A percentile compares a stretch with the other conserved stretches of the same genome.
Conservation (phyloP, 2,888 invertebrate genomes). For the Drosophila glabriapex region DNA sequence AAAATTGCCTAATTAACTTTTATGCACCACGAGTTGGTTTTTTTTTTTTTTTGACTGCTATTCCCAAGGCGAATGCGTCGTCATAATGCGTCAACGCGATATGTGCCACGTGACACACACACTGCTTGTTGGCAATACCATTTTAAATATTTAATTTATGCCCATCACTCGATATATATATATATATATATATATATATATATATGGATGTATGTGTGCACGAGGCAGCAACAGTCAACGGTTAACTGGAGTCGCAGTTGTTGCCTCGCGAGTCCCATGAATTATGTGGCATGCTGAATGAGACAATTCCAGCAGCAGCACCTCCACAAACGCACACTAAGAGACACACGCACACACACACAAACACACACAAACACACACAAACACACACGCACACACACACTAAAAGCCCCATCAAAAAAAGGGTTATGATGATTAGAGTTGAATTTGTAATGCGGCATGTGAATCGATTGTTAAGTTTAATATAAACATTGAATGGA, state of each 20-base stretch:
- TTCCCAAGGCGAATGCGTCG: constrained; percentile 38
- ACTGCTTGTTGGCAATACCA: constrained; percentile 18
- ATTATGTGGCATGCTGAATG: constrained; percentile 7
- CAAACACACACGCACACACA: too few species aligned
- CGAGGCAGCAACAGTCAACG: constrained; percentile 28
- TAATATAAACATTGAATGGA: neutral
- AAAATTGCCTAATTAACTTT: constrained; percentile 58
- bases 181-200: neutral
- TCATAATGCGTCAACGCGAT: constrained; percentile 61
- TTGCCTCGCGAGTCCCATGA: constrained; percentile 15
- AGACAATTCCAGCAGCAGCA: constrained; percentile 7
- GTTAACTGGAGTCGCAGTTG: constrained; percentile 15
- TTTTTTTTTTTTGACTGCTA: neutral
- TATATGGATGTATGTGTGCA: neutral
- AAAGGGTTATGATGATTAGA: constrained; percentile 20
- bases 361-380: neutral
- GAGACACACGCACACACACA: too few species aligned
- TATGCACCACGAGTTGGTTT: constrained; percentile 22
- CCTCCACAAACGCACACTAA: neutral
- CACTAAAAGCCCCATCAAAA: neutral
- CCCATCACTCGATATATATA: constrained; percentile 16
- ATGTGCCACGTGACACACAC: constrained; percentile 38
- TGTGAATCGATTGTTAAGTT: neutral
- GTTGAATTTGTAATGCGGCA: neutral
- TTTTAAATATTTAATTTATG: constrained; percentile 56